Evolutionary conservation across 2,888 invertebrate species (phyloP), one percentile per base, ranked within the genome.

Genomic region (Allygus modestus): DNA sequence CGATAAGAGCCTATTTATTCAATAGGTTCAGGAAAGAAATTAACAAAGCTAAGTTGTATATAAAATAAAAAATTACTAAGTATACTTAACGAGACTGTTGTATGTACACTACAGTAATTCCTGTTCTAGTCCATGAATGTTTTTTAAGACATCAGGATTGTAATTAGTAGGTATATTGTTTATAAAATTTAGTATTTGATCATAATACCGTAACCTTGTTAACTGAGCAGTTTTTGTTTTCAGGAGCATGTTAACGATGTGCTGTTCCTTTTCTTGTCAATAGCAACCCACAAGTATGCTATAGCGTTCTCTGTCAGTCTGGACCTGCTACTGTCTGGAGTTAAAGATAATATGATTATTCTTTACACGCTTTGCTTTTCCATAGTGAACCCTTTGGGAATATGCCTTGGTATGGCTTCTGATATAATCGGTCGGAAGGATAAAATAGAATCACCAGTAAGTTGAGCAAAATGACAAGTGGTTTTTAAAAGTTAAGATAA

Each of bases 231-330:
- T 51, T 11, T 51, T 54, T 23, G 11, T 12, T 73, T 73, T 5
- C 43, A 73, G 77, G 51, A 51, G 23, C 77, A 46, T 28, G 41
- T 28, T 0, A 23, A 28, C 15, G 77, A 77, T 28, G 77, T 77
- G 15, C 9, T 28, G 12, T 77, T 77, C 31, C 12, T 77, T 2
- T 77, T 77, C 46, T 51, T 77, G 11, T 77, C 77, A 46, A 43
- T 77, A 5, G 77, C 77, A 20, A 77, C 77, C 5, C 77, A 77
- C 77, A 77, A 77, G 77, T 77, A 46, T 77, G 77, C 77, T 15
- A 77, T 77, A 15, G 77, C 77, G 0, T 77, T 77, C 28, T 77
- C 77, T 51, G 77, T 77, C 46, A 77, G 77, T 26, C 17, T 77
- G 28, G 77, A 77, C 51, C 28, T 77, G n/a, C 77, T 77, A n/a